Base-by-base conservation (phyloP, 2,888 invertebrate genomes). In the Xylophagus ater region DNA sequence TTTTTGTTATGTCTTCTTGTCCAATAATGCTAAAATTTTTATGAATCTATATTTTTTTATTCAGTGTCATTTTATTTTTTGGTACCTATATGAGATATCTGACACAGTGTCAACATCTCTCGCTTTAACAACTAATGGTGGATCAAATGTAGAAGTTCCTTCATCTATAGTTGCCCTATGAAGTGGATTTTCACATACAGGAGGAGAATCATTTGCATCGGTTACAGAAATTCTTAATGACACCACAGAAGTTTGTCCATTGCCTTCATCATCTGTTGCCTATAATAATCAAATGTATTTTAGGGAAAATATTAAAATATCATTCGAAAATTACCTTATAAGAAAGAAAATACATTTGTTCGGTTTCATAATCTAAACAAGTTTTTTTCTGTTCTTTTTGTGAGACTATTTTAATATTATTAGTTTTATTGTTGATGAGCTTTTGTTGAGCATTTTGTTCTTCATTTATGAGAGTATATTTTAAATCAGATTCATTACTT, bases 141-240 rank as follows among this genome's bases (percentile, higher is more conserved):
- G 88, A 51, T 87, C 85, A 50, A 92, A 90, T 47, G 79, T 78
- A 3, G 76, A 71, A 1, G 88, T 79, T 2, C 88, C 88, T 59
- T 94, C 93, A 53, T 88, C 86, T 9, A 93, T 78, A 7, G 82
- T 79, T 0, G 84, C 82, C 18, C 77, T 74, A 65, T 90, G 90
- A 29, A 78, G 69, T 0, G 76, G 70, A 41, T 83, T 81, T 25
- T 74, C 69, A 63, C 94, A 94, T 12, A 74, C 71, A 0, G 93
- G 93, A 0, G 86, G 76, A 56, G 88, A 90, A 64, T 93, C 93
- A 59, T 93, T 93, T 41, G 82, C 81, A 58, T 92, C 92, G 0
- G 72, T 73, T 2, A 93, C 69, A 0, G 78, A 73, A 39, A 93
- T 79, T 49, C 83, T 80, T 3, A 93, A 67, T 0, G 87, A 80